phyloP scores from a whole-genome alignment of 2,113 vertebrate genomes.

The Trochalopteron elliotii region DNA sequence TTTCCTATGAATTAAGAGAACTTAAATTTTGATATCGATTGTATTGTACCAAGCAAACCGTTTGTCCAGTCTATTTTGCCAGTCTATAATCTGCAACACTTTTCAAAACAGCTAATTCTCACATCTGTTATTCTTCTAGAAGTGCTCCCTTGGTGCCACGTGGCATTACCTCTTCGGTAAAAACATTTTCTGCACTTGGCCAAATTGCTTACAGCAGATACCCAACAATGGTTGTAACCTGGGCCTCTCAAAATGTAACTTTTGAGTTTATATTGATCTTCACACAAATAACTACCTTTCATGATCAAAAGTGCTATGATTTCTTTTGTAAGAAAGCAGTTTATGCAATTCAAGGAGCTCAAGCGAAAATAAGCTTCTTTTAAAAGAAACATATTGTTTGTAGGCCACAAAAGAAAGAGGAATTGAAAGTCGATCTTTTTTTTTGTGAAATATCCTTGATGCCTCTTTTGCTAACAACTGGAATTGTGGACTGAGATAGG shows the following conservation, averaged over 20 bases:
- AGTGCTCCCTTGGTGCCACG: accelerated
- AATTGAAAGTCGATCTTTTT: background rate
- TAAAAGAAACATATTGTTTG: background rate
- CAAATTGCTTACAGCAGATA: background rate
- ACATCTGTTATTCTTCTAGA: background rate
- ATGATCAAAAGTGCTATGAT: background rate
- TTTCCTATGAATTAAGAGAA: background rate
- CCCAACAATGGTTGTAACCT: background rate
- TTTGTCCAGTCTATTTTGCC: background rate
- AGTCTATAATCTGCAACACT: background rate
- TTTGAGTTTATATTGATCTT: background rate
- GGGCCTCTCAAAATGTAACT: background rate
- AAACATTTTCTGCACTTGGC: background rate
- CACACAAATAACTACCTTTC: background rate
- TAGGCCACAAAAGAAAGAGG: background rate
- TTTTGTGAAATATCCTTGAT: background rate
- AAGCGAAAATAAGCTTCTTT: background rate
- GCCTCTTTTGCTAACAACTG: background rate
- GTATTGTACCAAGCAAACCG: background rate
- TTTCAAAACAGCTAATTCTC: background rate
- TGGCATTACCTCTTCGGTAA: background rate
- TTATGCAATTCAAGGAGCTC: background rate
- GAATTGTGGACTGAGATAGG: background rate
- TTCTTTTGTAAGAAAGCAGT: background rate
- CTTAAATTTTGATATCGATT: background rate